phyloP scores from a whole-genome alignment of 2,113 vertebrate genomes.

The Cebus imitator region DNA sequence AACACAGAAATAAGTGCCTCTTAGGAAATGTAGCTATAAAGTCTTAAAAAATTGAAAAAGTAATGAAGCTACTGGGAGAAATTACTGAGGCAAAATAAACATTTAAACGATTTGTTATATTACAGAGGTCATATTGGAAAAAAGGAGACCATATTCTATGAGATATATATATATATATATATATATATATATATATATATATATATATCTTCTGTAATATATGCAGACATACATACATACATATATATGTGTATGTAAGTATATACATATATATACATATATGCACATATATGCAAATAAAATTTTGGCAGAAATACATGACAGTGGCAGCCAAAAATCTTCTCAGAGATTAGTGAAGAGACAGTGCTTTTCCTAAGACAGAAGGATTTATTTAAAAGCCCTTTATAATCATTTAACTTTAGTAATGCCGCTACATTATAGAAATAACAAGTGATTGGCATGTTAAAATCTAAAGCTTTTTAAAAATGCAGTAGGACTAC shows the following conservation, averaged over 20 bases:
- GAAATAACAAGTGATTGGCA: neutral
- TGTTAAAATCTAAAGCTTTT: neutral
- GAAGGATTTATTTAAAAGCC: neutral
- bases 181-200: too few species aligned
- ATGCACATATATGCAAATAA: neutral
- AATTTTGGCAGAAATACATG: neutral
- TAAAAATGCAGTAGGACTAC: neutral
- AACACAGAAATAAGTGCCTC: conserved; percentile 73
- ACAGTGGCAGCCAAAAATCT: neutral
- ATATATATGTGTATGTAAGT: neutral
- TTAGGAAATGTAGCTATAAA: conserved; percentile 63
- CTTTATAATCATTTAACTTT: conserved; percentile 14
- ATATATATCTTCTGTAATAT: neutral
- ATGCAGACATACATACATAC: neutral
- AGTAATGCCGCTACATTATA: neutral
- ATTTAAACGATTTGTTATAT: neutral
- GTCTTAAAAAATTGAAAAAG: neutral
- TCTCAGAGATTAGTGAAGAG: neutral
- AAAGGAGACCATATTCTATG: neutral
- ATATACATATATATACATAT: neutral
- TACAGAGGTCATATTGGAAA: neutral
- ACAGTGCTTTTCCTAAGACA: neutral
- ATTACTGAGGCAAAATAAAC: conserved; percentile 14
- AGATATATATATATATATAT: neutral
- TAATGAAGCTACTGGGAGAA: neutral